Conservation (phyloP, 1,140 invertebrate species). For the Bradysia coprophila region DNA sequence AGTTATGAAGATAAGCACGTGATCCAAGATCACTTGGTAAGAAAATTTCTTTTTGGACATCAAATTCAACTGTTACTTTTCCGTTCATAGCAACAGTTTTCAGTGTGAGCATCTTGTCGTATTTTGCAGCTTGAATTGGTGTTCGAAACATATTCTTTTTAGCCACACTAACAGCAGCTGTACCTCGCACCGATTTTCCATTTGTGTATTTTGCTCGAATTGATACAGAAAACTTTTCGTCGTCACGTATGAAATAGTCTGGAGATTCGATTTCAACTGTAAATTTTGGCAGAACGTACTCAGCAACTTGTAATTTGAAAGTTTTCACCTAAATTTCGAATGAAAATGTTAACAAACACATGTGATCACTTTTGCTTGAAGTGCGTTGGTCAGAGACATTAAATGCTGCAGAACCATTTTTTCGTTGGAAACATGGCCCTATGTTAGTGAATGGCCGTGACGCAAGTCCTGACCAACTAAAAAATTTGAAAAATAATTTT, state of each 20-base stretch:
- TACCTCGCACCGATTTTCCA: conserved; percentile 60
- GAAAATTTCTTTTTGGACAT: conserved; percentile 45
- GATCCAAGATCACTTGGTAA: no score
- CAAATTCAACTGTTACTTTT: conserved; percentile 47
- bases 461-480: no score
- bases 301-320: conserved; percentile 31
- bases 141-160: conserved; percentile 21
- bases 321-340: no score
- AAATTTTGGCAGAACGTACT: conserved; percentile 88
- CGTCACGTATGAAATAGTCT: conserved; percentile 60
- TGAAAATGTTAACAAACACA: no score
- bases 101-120: conserved; percentile 27
- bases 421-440: no score
- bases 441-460: no score
- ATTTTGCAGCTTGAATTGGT: conserved; percentile 20
- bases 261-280: conserved; percentile 66
- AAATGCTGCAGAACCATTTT: no score
- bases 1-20: conserved; percentile 11
- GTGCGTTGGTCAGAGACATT: no score
- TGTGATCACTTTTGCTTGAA: no score
- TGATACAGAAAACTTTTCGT: conserved; percentile 53
- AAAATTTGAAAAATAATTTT: no score
- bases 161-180: conserved; percentile 44
- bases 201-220: conserved; percentile 52
- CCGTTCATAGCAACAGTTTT: conserved; percentile 54